Percentiles rank a stretch among this genome's conserved stretches.
phyloP scores from a whole-genome alignment of 2,888 invertebrate species.

The Protophormia terraenovae region DNA sequence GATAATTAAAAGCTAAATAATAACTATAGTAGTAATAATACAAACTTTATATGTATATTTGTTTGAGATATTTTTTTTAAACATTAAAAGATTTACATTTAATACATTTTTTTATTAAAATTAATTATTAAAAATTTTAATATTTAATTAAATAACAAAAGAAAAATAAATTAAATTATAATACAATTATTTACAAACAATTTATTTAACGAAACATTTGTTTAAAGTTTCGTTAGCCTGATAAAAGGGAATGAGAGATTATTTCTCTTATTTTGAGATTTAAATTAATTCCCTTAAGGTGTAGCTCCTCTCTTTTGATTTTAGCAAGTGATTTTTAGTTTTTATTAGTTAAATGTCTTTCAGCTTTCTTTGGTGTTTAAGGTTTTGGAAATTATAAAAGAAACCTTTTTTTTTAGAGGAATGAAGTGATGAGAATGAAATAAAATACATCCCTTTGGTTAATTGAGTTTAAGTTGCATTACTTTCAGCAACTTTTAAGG shows the following conservation, averaged over 20 bases:
- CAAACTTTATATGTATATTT: not conserved
- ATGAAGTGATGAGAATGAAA: constrained; percentile 3
- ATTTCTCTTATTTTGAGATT: not conserved
- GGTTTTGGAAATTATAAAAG: not conserved
- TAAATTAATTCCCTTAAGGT: no score
- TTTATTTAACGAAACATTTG: not conserved
- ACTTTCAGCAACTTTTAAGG: constrained; percentile 52
- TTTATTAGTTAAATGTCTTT: not conserved
- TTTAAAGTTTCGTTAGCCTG: not conserved
- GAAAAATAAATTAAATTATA: constrained; percentile 51
- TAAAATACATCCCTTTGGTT: not conserved
- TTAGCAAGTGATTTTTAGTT: not conserved
- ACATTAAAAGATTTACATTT: not conserved
- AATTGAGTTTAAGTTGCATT: constrained; percentile 34
- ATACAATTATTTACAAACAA: constrained; percentile 60
- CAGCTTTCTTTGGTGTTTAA: constrained; percentile 40
- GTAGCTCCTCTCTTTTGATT: not conserved
- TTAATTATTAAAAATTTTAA: not conserved
- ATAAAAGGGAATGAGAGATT: not conserved
- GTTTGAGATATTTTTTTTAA: not conserved
- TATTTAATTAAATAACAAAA: constrained; percentile 9
- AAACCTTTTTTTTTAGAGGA: not conserved
- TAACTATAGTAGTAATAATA: constrained; percentile 46
- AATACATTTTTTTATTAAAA: not conserved
- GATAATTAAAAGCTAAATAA: constrained; percentile 36